A percentile compares a stretch with the other conserved stretches of the same genome.
These are phyloP conservation scores for Caenorhabditis macrosperma DNA, from an alignment of 2,888 invertebrate species.

Conservation along the genomic window DNA sequence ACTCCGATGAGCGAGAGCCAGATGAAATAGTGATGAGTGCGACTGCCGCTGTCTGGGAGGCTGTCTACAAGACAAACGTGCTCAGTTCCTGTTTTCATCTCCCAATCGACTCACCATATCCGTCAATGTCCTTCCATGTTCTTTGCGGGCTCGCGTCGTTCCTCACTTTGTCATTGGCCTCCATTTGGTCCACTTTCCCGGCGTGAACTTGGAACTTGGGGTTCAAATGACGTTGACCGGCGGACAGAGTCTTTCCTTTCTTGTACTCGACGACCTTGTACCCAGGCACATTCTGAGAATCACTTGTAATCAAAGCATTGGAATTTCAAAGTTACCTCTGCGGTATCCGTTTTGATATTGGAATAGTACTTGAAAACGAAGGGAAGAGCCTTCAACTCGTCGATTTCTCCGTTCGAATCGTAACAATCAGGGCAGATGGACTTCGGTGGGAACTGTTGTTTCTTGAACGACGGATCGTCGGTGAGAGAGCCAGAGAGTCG, in stretches of 20 bases:
- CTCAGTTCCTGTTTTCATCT: not conserved
- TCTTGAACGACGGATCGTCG: slow-evolving; percentile 92
- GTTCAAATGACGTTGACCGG: slow-evolving; percentile 74
- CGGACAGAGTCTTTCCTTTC: slow-evolving; percentile 75
- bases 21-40: slow-evolving; percentile 61
- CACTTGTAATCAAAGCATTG: not conserved
- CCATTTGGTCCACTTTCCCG: slow-evolving; percentile 75
- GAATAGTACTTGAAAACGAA: slow-evolving; percentile 77
- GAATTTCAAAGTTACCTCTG: slow-evolving; percentile 62
- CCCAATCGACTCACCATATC: slow-evolving; percentile 53
- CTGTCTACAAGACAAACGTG: slow-evolving; percentile 31
- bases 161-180: slow-evolving; percentile 72
- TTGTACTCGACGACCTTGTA: slow-evolving; percentile 77
- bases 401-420: slow-evolving; percentile 64
- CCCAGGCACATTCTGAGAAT: slow-evolving; percentile 71
- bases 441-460: slow-evolving; percentile 82
- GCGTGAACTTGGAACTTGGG: slow-evolving; percentile 77
- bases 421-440: slow-evolving; percentile 71
- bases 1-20: slow-evolving; percentile 69
- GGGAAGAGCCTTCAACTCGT: slow-evolving; percentile 71
- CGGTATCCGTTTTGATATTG: slow-evolving; percentile 73
- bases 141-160: slow-evolving; percentile 72
- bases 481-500: slow-evolving; percentile 89
- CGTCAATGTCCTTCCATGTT: slow-evolving; percentile 72
- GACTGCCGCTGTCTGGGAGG: slow-evolving; percentile 18